Percentiles rank a stretch among this genome's conserved stretches.
Evolutionary conservation across 2,113 vertebrate genomes (phyloP).

Genomic region (Marmota monax): DNA sequence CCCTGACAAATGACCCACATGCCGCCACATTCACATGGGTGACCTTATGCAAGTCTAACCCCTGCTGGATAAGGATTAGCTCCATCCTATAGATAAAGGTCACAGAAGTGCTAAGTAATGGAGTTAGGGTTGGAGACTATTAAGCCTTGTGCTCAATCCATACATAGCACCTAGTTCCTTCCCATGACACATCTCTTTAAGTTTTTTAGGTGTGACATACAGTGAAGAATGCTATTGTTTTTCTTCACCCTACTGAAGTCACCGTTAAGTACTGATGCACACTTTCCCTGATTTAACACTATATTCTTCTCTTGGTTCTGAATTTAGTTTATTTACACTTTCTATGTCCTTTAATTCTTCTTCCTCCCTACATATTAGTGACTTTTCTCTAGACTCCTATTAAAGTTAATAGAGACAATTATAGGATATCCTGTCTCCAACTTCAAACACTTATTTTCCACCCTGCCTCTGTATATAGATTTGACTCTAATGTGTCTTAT

Average conservation of each 20-base stretch:
- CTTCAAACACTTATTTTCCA: constrained; percentile 41
- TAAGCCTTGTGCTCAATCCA: constrained; percentile 6
- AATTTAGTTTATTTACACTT: constrained; percentile 46
- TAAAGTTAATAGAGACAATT: constrained; percentile 57
- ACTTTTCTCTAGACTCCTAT: not conserved
- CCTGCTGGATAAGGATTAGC: constrained; percentile 6
- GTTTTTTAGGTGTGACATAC: not conserved
- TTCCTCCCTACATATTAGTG: not conserved
- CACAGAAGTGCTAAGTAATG: constrained; percentile 54
- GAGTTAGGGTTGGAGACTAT: constrained; percentile 20
- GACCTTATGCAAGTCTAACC: constrained; percentile 9
- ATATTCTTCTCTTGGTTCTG: not conserved
- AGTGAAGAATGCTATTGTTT: not conserved
- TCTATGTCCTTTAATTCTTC: constrained; percentile 17
- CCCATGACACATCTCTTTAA: not conserved
- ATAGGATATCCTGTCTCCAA: constrained; percentile 29
- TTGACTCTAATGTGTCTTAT: constrained; percentile 35
- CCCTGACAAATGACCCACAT: not conserved
- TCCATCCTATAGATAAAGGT: constrained; percentile 60
- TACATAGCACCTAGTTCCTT: not conserved
- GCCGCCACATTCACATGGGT: not conserved
- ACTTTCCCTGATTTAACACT: not conserved
- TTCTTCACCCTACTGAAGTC: not conserved
- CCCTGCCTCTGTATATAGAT: not conserved
- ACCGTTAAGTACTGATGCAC: not conserved